Conservation (phyloP, 2,113 vertebrate species). For the Platysternon megacephalum region DNA sequence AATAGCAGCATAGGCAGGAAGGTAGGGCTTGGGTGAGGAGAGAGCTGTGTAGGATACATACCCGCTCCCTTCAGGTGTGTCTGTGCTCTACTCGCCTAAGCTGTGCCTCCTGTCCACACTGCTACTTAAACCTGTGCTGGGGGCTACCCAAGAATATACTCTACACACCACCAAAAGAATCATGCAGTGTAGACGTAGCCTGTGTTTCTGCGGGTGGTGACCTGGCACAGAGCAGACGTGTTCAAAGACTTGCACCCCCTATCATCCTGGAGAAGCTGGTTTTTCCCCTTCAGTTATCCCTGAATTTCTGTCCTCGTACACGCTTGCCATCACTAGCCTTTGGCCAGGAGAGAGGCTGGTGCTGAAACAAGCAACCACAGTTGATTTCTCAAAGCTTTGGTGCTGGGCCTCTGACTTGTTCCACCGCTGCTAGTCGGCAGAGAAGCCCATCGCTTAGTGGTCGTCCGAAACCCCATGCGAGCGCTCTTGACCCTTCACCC, state of each 20-base stretch:
- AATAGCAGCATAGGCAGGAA: not conserved
- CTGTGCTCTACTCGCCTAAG: not conserved
- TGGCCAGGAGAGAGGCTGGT: not conserved
- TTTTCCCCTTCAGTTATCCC: not conserved
- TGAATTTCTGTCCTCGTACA: not conserved
- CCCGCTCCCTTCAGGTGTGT: not conserved
- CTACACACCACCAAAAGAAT: not conserved
- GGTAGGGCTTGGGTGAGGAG: not conserved
- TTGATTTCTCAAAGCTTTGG: not conserved
- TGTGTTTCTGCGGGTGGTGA: not conserved
- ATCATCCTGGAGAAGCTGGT: not conserved
- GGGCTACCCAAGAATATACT: not conserved
- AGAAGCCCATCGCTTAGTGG: accelerated
- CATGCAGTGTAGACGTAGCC: not conserved
- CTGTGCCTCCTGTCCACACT: not conserved
- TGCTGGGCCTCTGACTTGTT: accelerated
- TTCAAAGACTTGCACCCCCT: not conserved
- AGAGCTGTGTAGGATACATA: too few relatives aligned
- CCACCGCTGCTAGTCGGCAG: accelerated
- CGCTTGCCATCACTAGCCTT: not conserved
- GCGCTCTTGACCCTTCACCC: not conserved
- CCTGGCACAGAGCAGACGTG: not conserved
- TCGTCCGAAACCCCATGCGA: not conserved
- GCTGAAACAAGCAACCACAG: not conserved
- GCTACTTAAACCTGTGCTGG: not conserved